Conservation (phyloP, 1,140 invertebrate species). For the Heliconius congener region DNA sequence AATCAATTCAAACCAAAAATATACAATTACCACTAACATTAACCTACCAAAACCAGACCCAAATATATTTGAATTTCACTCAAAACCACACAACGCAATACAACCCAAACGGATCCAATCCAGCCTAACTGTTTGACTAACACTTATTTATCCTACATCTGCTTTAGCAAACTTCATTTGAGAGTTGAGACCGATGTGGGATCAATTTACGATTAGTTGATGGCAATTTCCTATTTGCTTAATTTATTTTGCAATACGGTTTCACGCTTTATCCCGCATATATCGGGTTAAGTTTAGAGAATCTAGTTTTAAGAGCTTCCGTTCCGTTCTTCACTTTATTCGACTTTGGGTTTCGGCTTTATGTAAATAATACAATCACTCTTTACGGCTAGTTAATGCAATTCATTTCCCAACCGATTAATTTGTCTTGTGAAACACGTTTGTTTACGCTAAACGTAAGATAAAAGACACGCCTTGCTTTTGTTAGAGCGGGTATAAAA, state of each 20-base stretch:
- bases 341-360: no score
- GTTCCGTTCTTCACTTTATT: no score
- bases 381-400: neutral
- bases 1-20: neutral
- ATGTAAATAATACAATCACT: no score
- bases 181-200: constrained; percentile 9
- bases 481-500: no score
- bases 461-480: no score
- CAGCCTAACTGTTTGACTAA: constrained; percentile 11
- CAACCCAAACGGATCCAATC: constrained; percentile 3
- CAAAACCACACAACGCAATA: constrained; percentile 1
- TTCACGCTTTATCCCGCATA: no score
- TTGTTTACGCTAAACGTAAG: no score
- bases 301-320: no score
- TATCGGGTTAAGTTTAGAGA: no score
- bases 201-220: constrained; percentile 7
- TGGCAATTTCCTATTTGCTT: neutral
- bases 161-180: constrained; percentile 10
- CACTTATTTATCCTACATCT: constrained; percentile 14
- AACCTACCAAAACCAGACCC: neutral
- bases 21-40: neutral
- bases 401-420: no score
- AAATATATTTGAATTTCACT: constrained; percentile 13
- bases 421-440: no score
- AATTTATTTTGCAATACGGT: neutral